phyloP scores from a whole-genome alignment of 2,797 vertebrate genomes.

The Limosa lapponica region DNA sequence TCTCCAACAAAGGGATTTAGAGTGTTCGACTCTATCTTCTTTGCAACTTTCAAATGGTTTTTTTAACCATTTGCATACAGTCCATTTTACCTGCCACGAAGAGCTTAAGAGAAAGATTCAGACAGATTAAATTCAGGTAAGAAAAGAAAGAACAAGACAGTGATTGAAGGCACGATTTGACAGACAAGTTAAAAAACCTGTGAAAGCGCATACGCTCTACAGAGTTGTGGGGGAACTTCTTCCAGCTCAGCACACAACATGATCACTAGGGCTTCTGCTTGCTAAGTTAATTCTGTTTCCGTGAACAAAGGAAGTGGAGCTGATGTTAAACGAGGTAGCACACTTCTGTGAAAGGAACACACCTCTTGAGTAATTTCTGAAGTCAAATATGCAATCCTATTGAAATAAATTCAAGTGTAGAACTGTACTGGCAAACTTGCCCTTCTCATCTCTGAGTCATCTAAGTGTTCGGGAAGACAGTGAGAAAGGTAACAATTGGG shows the following conservation, averaged over 20 bases:
- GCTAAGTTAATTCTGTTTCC: neutral
- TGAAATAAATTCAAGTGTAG: neutral
- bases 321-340: neutral
- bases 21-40: constrained; percentile 59
- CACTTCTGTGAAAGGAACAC: neutral
- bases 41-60: constrained; percentile 62
- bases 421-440: neutral
- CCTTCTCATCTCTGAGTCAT: neutral
- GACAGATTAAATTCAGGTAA: neutral
- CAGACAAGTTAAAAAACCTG: neutral
- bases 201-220: neutral
- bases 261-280: neutral
- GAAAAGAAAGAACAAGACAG: neutral
- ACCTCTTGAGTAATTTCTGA: neutral
- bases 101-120: neutral
- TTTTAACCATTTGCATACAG: constrained; percentile 47
- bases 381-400: neutral
- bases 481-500: neutral
- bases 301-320: neutral
- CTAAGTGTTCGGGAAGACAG: neutral
- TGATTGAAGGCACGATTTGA: neutral
- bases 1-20: constrained; percentile 63
- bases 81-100: neutral
- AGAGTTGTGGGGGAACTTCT: neutral
- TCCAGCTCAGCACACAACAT: neutral